Evolutionary conservation across 2,888 invertebrate genomes (phyloP).

Genomic region (Therioaphis trifolii): DNA sequence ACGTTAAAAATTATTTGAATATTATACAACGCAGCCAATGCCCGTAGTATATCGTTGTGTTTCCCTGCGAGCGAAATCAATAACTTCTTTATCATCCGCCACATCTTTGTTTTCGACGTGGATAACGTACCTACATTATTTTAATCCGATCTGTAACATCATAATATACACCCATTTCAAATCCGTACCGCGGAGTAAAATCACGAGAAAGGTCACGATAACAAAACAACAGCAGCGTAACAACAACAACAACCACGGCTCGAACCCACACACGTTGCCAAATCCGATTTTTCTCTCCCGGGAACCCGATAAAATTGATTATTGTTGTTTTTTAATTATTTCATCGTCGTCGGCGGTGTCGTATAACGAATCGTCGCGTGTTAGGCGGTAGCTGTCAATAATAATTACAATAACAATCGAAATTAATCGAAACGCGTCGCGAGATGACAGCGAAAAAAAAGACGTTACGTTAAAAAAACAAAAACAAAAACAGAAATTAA

Average conservation of each 20-base stretch:
- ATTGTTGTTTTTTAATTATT: conserved; percentile 49
- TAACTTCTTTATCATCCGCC: too few relatives aligned
- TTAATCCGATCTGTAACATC: too few relatives aligned
- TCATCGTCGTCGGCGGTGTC: too few relatives aligned
- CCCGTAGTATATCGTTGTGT: too few relatives aligned
- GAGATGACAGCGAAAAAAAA: conserved; percentile 25
- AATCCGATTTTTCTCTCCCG: conserved; percentile 10
- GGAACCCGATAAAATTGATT: background rate
- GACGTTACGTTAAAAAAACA: background rate
- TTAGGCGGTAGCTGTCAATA: conserved; percentile 40
- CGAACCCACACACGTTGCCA: conserved; percentile 52
- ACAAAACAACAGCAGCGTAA: background rate
- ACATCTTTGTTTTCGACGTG: too few relatives aligned
- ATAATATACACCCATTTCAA: too few relatives aligned
- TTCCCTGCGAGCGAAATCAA: too few relatives aligned
- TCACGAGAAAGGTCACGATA: background rate
- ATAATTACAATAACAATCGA: conserved; percentile 34
- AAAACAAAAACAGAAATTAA: background rate
- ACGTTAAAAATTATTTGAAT: too few relatives aligned
- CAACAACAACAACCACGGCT: background rate
- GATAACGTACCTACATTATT: too few relatives aligned
- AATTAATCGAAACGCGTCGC: conserved; percentile 14
- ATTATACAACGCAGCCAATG: too few relatives aligned
- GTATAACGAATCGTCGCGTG: conserved; percentile 10
- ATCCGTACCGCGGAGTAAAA: background rate